Evolutionary conservation across 2,797 vertebrate species (phyloP), one percentile per base, ranked within the genome.

Genomic region (Tarsius wallacei): DNA sequence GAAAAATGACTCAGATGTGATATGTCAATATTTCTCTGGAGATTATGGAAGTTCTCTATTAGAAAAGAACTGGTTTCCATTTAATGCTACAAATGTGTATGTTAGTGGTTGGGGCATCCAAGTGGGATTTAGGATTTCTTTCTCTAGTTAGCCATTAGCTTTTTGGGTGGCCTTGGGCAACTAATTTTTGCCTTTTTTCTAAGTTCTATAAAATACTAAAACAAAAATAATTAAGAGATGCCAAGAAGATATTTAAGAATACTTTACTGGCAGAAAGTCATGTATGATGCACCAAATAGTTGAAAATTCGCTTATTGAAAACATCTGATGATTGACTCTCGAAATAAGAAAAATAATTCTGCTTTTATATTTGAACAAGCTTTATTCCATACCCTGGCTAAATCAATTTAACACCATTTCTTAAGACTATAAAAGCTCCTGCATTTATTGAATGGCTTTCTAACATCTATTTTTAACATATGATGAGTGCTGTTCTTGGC

Each of bases 391-490:
- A 96, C 9, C 15, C 59, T 94, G 51, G 26, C 63, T 64, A 95
- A 96, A 90, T 28, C 83, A 82, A 96, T 68, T 93, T 93, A 93
- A 89, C 87, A 95, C 8, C 36, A 77, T 77, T 89, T 92, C 57
- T 94, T 97, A 87, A 93, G 84, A 95, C 82, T 96, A 53, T 95
- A 94, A 97, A 98, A 92, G 53, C 76, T 88, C 47, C 31, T 91
- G 91, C 61, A 96, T 96, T 96, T 96, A 97, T 78, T 93, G 59
- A 93, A 83, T 82, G 73, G 83, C 74, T 96, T 95, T 95, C 94
- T 94, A 42, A 91, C 91, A 93, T 93, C 93, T 96, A 90, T 97
- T 97, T 97, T 95, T 89, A 97, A 95, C 94, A 91, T 66, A 89
- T 86, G 95, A 97, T 19, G 17, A 93, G 53, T 36, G 36, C 73